A percentile compares a stretch with the other conserved stretches of the same genome.
Conservation (phyloP, 2,113 vertebrate genomes). For the Lepus timidus region DNA sequence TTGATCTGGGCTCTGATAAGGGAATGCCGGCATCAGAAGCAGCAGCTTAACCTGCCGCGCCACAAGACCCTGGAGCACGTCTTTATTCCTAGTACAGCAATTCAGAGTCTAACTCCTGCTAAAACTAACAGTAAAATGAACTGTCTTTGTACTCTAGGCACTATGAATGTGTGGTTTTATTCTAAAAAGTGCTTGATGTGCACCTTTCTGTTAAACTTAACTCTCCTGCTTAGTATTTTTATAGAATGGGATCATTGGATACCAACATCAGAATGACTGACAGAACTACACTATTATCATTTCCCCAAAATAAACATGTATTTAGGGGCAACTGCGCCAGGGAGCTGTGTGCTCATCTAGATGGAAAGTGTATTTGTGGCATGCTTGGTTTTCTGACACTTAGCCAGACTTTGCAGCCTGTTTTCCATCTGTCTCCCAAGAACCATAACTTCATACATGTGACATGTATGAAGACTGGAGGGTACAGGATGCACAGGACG, state of each 20-base stretch:
- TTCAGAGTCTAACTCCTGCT: neutral
- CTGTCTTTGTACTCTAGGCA: neutral
- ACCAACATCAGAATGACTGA: neutral
- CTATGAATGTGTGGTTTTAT: neutral
- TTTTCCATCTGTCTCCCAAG: conserved; percentile 5
- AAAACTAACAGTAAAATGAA: neutral
- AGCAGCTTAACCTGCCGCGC: too few species aligned
- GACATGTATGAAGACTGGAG: neutral
- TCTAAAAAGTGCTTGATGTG: neutral
- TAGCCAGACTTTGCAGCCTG: neutral
- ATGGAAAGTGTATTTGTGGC: neutral
- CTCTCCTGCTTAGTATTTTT: neutral
- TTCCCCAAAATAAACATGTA: neutral
- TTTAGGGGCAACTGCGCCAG: neutral
- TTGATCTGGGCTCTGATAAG: too few species aligned
- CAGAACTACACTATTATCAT: neutral
- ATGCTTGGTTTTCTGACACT: neutral
- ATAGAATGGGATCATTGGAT: neutral
- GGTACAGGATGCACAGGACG: too few species aligned
- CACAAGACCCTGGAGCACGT: neutral
- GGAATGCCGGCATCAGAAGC: too few species aligned
- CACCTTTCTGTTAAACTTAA: neutral
- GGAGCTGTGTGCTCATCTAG: neutral
- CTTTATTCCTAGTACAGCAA: neutral
- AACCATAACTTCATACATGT: neutral